Evolutionary conservation across 1,140 invertebrate species (phyloP), one percentile per base, ranked within the genome.

Genomic region (Tetranychus cinnabarinus): DNA sequence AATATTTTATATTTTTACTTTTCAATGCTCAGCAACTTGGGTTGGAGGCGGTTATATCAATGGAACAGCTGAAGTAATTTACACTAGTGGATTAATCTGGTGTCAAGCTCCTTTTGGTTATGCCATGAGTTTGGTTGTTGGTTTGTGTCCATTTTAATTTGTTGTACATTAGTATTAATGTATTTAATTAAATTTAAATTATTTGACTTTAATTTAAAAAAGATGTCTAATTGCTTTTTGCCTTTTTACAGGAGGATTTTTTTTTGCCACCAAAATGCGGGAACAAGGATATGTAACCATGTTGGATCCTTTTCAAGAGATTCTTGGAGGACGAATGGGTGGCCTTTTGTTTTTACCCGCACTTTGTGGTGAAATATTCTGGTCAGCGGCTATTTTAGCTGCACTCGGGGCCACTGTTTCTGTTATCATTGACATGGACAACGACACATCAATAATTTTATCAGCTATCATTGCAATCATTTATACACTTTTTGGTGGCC

Each of bases 41-140:
- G 92, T 97, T 15, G 93, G 93, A 61, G 93, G 93, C 45, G 93
- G 91, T 39, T 97, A 97, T 76, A 97, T 97, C 70, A 97, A 97
- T 72, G 93, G 93, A 63, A 96, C 93, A 56, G 91, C 93, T 2
- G 92, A 97, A 75, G 85, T 84, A 4, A 88, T 96, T 65, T 96
- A 91, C 74, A 89, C 84, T 15, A 80, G 76, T 58, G 91, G 91
- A 0, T 73, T 97, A 62, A 79, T 95, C 2, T 95, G 91, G 86
- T 95, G 89, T 71, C 92, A 97, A 75, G 93, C 92, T 46, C 93
- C 93, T 0, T 87, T 97, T 71, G 93, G 93, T 63, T 97, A 97
- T 73, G 85, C 91, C 2, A 77, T 96, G 23, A 92, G 88, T 66
- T 79, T 97, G 31, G 83, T 92, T 39, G 85, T 95, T 69, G 89